Evolutionary conservation across 2,797 vertebrate genomes (phyloP).

Genomic region (Micropoecilia bifurca): DNA sequence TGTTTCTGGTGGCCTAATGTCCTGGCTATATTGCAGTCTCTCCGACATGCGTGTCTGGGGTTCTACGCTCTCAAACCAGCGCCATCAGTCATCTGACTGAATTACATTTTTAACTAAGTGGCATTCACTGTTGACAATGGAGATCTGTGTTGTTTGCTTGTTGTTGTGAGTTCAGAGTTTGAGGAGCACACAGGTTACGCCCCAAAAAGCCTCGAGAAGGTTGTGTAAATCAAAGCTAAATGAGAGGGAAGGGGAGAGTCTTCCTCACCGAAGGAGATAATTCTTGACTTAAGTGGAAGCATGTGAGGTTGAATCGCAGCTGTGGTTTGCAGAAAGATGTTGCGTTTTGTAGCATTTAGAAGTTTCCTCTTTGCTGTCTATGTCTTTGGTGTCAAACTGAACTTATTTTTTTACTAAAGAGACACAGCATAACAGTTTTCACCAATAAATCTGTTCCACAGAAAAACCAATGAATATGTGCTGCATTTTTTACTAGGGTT

Average conservation of each 20-base stretch:
- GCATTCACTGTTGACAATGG: background rate
- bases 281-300: conserved; percentile 72
- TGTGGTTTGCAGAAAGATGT: conserved; percentile 33
- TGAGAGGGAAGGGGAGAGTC: conserved; percentile 63
- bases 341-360: conserved; percentile 15
- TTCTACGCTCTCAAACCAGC: conserved; percentile 19
- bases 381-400: background rate
- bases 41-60: conserved; percentile 18
- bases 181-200: background rate
- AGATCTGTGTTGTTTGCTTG: conserved; percentile 33
- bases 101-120: background rate
- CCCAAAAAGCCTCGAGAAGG: conserved; percentile 21
- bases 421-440: background rate
- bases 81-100: conserved; percentile 13
- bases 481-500: background rate
- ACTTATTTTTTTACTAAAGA: background rate
- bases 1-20: conserved; percentile 40
- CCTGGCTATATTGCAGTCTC: conserved; percentile 5
- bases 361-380: conserved; percentile 5
- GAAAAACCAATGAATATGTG: background rate
- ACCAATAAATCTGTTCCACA: background rate
- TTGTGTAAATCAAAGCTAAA: conserved; percentile 69
- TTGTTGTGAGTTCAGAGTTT: conserved; percentile 8
- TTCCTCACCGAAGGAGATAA: conserved; percentile 59
- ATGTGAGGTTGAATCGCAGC: conserved; percentile 54